These are phyloP conservation scores for Sphenopsis melanotis DNA, from an alignment of 2,797 vertebrate species.

Conservation along the genomic window DNA sequence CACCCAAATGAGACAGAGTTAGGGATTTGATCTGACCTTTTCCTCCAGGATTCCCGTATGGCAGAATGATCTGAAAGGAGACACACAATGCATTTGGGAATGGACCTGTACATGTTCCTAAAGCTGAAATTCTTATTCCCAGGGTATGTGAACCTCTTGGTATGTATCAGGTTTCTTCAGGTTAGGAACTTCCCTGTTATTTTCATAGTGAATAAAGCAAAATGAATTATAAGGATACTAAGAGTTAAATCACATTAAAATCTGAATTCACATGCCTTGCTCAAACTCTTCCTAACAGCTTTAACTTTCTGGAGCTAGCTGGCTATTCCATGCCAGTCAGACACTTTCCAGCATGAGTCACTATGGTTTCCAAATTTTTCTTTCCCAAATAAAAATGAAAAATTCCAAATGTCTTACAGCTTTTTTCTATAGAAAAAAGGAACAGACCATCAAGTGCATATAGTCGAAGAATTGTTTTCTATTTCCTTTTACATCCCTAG, in stretches of 20 bases:
- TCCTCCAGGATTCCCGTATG: not conserved
- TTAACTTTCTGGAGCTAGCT: constrained; percentile 28
- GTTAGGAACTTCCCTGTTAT: not conserved
- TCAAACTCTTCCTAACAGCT: not conserved
- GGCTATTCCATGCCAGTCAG: constrained; percentile 49
- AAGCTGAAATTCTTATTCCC: not conserved
- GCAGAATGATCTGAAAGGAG: not conserved
- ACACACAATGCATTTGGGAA: not conserved
- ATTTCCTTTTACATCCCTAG: constrained; percentile 58
- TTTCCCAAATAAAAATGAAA: constrained; percentile 64
- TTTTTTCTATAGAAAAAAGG: constrained; percentile 59
- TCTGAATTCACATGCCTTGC: not conserved
- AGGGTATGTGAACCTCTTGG: not conserved
- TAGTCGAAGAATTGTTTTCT: constrained; percentile 59
- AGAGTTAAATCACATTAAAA: constrained; percentile 11
- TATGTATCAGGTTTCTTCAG: not conserved
- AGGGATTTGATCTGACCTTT: not conserved
- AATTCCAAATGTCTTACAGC: constrained; percentile 52
- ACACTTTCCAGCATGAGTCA: constrained; percentile 55
- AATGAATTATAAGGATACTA: not conserved
- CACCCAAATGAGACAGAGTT: not conserved
- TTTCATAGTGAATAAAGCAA: not conserved
- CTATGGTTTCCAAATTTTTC: constrained; percentile 55
- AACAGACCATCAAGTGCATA: constrained; percentile 21
- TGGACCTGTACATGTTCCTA: not conserved